phyloP scores from a whole-genome alignment of 1,140 invertebrate species.

The Pantala flavescens region DNA sequence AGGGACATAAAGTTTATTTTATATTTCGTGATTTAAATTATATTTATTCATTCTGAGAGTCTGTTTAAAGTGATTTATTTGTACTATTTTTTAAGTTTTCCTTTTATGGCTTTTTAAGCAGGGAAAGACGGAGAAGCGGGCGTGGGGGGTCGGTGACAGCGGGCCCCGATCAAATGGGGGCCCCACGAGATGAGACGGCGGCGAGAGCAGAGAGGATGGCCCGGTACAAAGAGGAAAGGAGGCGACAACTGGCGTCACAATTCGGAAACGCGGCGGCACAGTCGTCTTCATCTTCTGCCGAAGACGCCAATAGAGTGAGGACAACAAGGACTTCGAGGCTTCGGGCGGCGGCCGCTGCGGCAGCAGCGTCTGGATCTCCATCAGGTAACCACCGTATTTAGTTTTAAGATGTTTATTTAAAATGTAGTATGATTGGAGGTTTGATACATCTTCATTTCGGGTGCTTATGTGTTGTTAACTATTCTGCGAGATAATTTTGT shows the following conservation, averaged over 20 bases:
- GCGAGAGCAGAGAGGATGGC: not conserved
- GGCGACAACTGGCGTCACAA: not conserved
- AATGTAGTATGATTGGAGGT: no score
- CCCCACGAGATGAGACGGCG: not conserved
- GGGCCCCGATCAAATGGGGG: not conserved
- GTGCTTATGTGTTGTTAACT: no score
- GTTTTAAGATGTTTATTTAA: no score
- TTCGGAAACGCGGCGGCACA: not conserved
- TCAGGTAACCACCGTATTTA: not conserved
- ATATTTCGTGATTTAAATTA: no score
- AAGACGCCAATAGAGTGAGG: not conserved
- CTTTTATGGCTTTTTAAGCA: not conserved
- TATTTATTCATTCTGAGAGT: no score
- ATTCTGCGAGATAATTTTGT: no score
- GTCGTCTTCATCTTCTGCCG: not conserved
- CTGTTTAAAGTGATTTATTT: no score
- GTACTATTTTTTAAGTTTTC: not conserved
- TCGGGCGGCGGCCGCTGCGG: not conserved
- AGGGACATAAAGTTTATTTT: no score
- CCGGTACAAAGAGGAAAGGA: not conserved
- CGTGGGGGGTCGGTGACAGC: not conserved
- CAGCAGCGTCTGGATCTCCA: not conserved
- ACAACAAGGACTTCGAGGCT: not conserved
- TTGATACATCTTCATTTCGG: no score
- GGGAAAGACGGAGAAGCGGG: not conserved